Conservation (phyloP, 2,113 vertebrate species). For the Larimichthys polyactis region DNA sequence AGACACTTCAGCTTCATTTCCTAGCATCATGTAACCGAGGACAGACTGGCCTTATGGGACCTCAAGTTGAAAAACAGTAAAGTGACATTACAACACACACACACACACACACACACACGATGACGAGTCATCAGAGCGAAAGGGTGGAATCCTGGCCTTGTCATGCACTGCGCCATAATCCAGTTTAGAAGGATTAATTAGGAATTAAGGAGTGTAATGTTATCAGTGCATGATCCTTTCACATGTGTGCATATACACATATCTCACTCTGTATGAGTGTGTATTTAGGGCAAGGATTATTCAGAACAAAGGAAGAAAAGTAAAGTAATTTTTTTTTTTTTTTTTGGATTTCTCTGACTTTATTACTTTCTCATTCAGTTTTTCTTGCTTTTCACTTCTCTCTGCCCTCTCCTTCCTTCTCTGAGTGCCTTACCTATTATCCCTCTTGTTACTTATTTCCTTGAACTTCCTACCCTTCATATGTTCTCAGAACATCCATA, state of each 20-base stretch:
- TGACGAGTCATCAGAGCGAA: slow-evolving; percentile 28
- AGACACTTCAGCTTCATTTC: slow-evolving; percentile 68
- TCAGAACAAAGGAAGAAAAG: slow-evolving; percentile 56
- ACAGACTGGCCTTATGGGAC: slow-evolving; percentile 67
- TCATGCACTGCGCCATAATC: slow-evolving; percentile 78
- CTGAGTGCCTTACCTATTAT: slow-evolving; percentile 38
- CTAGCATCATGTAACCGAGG: slow-evolving; percentile 67
- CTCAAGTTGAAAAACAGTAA: slow-evolving; percentile 55
- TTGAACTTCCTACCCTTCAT: slow-evolving; percentile 31
- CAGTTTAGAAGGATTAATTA: slow-evolving; percentile 84
- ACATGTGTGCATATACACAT: slow-evolving; percentile 44
- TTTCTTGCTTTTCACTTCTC: slow-evolving; percentile 19
- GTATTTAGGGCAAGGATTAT: slow-evolving; percentile 72
- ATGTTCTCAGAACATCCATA: slow-evolving; percentile 49
- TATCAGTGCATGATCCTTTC: slow-evolving; percentile 73
- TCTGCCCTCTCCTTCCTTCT: slow-evolving; percentile 28
- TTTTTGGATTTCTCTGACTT: slow-evolving; percentile 45
- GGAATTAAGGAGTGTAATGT: slow-evolving; percentile 84
- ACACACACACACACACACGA: slow-evolving; percentile 25
- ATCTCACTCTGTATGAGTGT: slow-evolving; percentile 39
- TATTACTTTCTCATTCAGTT: slow-evolving; percentile 49
- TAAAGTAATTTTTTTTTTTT: slow-evolving; percentile 34
- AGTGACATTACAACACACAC: slow-evolving; percentile 16
- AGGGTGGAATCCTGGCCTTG: slow-evolving; percentile 72
- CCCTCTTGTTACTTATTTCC: slow-evolving; percentile 34